Base-by-base conservation (phyloP, 2,888 invertebrate genomes). In the Heliconius sara region DNA sequence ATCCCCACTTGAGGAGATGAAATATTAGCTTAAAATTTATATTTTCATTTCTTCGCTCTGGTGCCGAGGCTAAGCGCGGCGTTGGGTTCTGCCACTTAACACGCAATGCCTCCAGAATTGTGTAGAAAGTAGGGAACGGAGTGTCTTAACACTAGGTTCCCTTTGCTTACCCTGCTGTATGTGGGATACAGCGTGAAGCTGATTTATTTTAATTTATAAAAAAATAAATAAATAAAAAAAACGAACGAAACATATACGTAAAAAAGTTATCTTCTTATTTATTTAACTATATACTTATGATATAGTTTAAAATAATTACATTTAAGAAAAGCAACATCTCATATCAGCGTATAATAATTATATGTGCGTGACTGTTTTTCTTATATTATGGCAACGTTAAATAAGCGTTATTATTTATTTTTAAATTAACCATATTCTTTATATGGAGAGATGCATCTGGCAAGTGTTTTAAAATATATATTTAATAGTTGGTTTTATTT, bases 291-390 rank as follows among this genome's bases (percentile, higher is more conserved):
- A 52, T 30, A 72, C 7, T 57, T 72, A 60, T 60, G 9, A 60
- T 60, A 60, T 10, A 22, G n/a, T n/a, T 60, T 60, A 60, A n/a
- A 60, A 60, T 60, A 60, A 60, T 52, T 52, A 19, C 19, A 67
- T 76, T 68, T n/a, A 57, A 68, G 30, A 47, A 76, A 68, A 76
- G 67, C 57, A 43, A 47, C 70, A 27, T 63, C 70, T 63, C 70
- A 57, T 60, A 39, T 47, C 19, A n/a, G n/a, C 52, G 19, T 19
- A 68, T 63, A 71, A 65, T 47, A 60, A 77, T 43, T 63, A 63
- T 39, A 63, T 39, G 25, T 77, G 71, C 77, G 43, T 65, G 77
- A 77, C 27, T 43, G 39, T 68, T 63, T 30, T 68, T 27, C 30
- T 68, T 71, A 43, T 77, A 13, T n/a, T n/a, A 27, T 43, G n/a